Evolutionary conservation across 2,888 invertebrate species (phyloP).

Genomic region (Leptogaster cylindrica): DNA sequence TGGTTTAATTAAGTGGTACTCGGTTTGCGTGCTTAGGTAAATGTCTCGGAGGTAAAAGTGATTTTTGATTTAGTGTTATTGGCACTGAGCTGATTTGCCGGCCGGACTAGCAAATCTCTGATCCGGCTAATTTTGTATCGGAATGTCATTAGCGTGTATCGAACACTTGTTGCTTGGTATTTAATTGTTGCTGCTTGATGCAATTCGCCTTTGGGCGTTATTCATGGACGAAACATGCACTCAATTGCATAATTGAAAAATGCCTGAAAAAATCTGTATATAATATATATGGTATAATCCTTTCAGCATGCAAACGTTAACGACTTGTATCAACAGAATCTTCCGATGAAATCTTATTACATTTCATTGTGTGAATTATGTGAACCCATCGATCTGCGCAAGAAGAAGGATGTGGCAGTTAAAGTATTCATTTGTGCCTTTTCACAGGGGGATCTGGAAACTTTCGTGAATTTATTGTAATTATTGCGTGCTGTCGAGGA

Average conservation of each 20-base stretch:
- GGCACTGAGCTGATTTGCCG: conserved; percentile 48
- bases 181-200: conserved; percentile 36
- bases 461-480: too few species aligned
- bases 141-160: conserved; percentile 48
- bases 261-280: too few species aligned
- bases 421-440: too few species aligned
- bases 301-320: conserved; percentile 22
- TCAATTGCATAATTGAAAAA: conserved; percentile 25
- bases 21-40: conserved; percentile 50
- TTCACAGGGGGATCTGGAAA: too few species aligned
- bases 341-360: conserved; percentile 8
- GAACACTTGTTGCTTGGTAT: conserved; percentile 24
- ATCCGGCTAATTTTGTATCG: conserved; percentile 34
- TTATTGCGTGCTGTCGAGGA: too few species aligned
- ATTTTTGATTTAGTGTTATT: conserved; percentile 51
- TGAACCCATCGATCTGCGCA: too few species aligned
- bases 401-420: too few species aligned
- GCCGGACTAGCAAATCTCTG: conserved; percentile 44
- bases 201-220: conserved; percentile 9
- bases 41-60: conserved; percentile 50
- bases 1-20: conserved; percentile 51
- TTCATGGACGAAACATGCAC: conserved; percentile 14
- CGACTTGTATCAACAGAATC: neutral
- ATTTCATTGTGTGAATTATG: conserved; percentile 1
- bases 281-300: neutral